Conservation (phyloP, 2,888 invertebrate genomes). For the Azorinus chamasolen region DNA sequence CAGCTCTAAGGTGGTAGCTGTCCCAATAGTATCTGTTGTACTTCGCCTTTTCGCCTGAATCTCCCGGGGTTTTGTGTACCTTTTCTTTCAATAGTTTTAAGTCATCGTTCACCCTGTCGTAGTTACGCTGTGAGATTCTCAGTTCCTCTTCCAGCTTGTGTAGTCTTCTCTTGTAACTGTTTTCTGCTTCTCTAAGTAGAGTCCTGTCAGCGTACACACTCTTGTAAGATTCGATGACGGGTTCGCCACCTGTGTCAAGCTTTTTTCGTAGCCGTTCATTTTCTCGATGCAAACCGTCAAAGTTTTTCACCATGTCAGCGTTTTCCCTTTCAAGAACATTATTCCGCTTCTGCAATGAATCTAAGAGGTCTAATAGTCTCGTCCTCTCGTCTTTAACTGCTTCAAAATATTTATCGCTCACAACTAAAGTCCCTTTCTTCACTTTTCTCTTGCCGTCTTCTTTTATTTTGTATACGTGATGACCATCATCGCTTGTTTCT, state of each 20-base stretch:
- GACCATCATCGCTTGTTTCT: background rate
- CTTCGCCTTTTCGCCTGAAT: no score
- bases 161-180: slow-evolving; percentile 50
- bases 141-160: slow-evolving; percentile 42
- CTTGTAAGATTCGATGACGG: slow-evolving; percentile 47
- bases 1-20: no score
- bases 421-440: no score
- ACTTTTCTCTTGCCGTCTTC: background rate
- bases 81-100: slow-evolving; percentile 10
- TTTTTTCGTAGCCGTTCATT: slow-evolving; percentile 41
- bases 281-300: slow-evolving; percentile 39
- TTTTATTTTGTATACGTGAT: slow-evolving; percentile 1
- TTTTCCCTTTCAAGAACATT: slow-evolving; percentile 43
- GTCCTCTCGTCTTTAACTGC: slow-evolving; percentile 26
- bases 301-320: slow-evolving; percentile 22
- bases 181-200: slow-evolving; percentile 51
- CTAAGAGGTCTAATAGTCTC: slow-evolving; percentile 22
- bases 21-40: no score
- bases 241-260: slow-evolving; percentile 42
- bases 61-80: no score
- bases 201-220: slow-evolving; percentile 46
- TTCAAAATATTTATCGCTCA: slow-evolving; percentile 20
- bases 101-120: slow-evolving; percentile 24
- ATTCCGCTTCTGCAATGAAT: slow-evolving; percentile 26
- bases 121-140: slow-evolving; percentile 24